Conservation (phyloP, 2,797 vertebrate genomes). For the Brotula barbata region DNA sequence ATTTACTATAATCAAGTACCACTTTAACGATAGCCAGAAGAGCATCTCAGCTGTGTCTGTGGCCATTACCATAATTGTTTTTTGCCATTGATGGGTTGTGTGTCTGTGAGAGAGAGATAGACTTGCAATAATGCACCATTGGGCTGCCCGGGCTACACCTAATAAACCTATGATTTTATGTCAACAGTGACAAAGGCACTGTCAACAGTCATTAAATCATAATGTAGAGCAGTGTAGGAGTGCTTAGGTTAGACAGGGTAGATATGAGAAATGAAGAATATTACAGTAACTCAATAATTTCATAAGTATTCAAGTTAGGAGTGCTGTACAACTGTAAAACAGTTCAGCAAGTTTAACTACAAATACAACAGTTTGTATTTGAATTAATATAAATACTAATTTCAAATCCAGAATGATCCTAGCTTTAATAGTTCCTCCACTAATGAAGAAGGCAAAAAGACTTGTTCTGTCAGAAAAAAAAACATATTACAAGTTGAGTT, state of each 20-base stretch:
- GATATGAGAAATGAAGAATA: not conserved
- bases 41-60: too few species aligned
- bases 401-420: not conserved
- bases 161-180: not conserved
- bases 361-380: constrained; percentile 2
- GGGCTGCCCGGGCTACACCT: too few species aligned
- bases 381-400: not conserved
- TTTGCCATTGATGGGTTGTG: too few species aligned
- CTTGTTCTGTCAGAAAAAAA: constrained; percentile 21
- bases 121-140: too few species aligned
- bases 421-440: not conserved
- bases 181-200: constrained; percentile 3
- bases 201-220: constrained; percentile 6
- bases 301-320: not conserved
- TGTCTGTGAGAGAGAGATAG: too few species aligned
- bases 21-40: too few species aligned
- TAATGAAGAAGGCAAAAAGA: too few species aligned
- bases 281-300: not conserved
- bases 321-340: not conserved
- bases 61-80: too few species aligned
- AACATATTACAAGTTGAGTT: constrained; percentile 1
- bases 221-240: not conserved
- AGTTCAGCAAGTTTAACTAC: not conserved
- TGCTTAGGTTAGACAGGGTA: too few species aligned
- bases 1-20: too few species aligned